A percentile compares a stretch with the other conserved stretches of the same genome.
phyloP scores from a whole-genome alignment of 2,888 invertebrate species.

The Melipona beecheii region DNA sequence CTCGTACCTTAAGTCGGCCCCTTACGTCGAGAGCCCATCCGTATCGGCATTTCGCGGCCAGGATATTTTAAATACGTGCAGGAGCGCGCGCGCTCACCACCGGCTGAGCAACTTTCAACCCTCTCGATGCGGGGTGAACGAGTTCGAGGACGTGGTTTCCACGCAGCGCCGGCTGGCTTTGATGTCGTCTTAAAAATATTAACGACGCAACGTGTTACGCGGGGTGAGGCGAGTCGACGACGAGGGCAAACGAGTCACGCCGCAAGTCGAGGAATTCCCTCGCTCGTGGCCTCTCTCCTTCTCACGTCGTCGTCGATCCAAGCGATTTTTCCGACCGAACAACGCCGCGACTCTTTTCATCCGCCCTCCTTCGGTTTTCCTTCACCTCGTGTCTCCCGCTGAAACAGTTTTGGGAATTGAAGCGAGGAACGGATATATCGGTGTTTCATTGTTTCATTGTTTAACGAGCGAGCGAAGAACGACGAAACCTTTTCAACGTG shows the following conservation, averaged over 20 bases:
- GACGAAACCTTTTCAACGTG: slow-evolving; percentile 75
- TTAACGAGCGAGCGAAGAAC: slow-evolving; percentile 75
- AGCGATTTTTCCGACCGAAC: slow-evolving; percentile 15
- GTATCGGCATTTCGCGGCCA: slow-evolving; percentile 82
- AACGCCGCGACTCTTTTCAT: background rate
- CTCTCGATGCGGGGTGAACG: slow-evolving; percentile 77
- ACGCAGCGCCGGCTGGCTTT: slow-evolving; percentile 71
- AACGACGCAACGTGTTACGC: slow-evolving; percentile 66
- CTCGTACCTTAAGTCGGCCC: slow-evolving; percentile 65
- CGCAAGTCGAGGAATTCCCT: slow-evolving; percentile 16
- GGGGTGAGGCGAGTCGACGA: background rate
- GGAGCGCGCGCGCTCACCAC: slow-evolving; percentile 52
- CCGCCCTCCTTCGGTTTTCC: background rate
- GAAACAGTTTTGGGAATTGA: slow-evolving; percentile 21
- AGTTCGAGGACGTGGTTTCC: slow-evolving; percentile 77
- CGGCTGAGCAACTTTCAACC: slow-evolving; percentile 46
- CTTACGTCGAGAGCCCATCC: slow-evolving; percentile 73
- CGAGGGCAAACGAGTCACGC: slow-evolving; percentile 5
- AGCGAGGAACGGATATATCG: slow-evolving; percentile 74
- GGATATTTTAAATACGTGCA: slow-evolving; percentile 82
- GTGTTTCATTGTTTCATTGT: slow-evolving; percentile 78
- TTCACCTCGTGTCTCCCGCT: background rate
- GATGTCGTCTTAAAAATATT: slow-evolving; percentile 80
- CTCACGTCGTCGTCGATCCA: background rate
- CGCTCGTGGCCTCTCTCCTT: background rate